Evolutionary conservation across 2,113 vertebrate species (phyloP).

Genomic region (Athene noctua): DNA sequence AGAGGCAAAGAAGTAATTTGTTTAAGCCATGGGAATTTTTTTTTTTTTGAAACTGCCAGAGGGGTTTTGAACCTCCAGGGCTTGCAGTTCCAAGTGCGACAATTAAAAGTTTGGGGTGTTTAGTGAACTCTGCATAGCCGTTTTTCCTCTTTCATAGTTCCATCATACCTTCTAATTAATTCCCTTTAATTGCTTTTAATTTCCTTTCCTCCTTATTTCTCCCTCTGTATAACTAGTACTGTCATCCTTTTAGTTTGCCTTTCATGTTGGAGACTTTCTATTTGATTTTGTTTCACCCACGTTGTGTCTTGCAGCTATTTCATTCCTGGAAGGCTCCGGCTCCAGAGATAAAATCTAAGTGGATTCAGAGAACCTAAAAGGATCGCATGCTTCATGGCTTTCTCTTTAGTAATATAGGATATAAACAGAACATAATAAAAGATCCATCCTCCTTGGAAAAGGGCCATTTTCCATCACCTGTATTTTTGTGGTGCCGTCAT

Average conservation of each 20-base stretch:
- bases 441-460: conserved; percentile 7
- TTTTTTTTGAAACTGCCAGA: conserved; percentile 19
- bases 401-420: background rate
- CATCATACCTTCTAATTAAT: conserved; percentile 66
- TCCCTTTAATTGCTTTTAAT: conserved; percentile 65
- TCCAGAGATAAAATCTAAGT: conserved; percentile 55
- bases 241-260: conserved; percentile 54
- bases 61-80: conserved; percentile 52
- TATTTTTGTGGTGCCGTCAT: background rate
- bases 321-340: conserved; percentile 52
- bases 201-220: conserved; percentile 59
- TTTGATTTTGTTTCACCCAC: conserved; percentile 55
- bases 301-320: conserved; percentile 62
- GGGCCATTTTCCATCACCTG: conserved; percentile 31
- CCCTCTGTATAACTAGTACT: conserved; percentile 27
- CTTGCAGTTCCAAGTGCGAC: conserved; percentile 33
- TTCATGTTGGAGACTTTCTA: conserved; percentile 57
- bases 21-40: conserved; percentile 56
- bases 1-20: conserved; percentile 52
- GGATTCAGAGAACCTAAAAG: conserved; percentile 52
- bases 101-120: conserved; percentile 65
- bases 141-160: conserved; percentile 54
- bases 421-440: conserved; percentile 23
- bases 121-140: conserved; percentile 56
- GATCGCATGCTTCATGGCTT: conserved; percentile 31